These are phyloP conservation scores for Acromyrmex echinatior DNA, from an alignment of 1,140 invertebrate genomes.

Conservation along the genomic window DNA sequence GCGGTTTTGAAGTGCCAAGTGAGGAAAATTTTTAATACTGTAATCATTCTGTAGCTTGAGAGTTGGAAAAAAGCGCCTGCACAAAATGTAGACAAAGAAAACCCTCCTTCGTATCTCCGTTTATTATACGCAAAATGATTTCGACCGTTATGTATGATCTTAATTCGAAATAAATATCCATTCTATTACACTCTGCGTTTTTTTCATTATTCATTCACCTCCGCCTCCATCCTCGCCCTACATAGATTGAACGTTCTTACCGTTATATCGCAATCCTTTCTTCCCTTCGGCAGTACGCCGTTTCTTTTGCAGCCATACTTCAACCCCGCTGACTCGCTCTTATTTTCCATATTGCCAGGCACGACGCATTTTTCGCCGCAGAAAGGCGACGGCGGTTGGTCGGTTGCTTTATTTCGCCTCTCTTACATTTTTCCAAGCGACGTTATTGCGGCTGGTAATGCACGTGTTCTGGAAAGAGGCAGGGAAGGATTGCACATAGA, in stretches of 20 bases:
- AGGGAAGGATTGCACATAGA: conserved; percentile 19
- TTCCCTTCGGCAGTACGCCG: not conserved
- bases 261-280: conserved; percentile 43
- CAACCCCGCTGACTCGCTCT: conserved; percentile 48
- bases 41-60: not conserved
- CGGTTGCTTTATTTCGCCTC: conserved; percentile 35
- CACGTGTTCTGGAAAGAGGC: conserved; percentile 13
- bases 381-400: conserved; percentile 34
- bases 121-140: conserved; percentile 2
- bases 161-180: conserved; percentile 13
- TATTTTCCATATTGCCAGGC: conserved; percentile 75
- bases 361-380: conserved; percentile 67
- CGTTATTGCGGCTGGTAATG: conserved; percentile 44
- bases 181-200: not conserved
- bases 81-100: not conserved
- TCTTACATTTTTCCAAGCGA: not conserved
- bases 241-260: conserved; percentile 41
- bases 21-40: conserved; percentile 8
- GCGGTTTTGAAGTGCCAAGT: not conserved
- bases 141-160: not conserved
- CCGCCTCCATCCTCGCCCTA: conserved; percentile 15
- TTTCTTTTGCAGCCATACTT: conserved; percentile 19
- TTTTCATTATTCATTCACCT: conserved; percentile 14
- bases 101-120: not conserved
- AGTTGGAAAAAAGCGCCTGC: not conserved